phyloP scores from a whole-genome alignment of 2,888 invertebrate species.

The Drosophila histrio region DNA sequence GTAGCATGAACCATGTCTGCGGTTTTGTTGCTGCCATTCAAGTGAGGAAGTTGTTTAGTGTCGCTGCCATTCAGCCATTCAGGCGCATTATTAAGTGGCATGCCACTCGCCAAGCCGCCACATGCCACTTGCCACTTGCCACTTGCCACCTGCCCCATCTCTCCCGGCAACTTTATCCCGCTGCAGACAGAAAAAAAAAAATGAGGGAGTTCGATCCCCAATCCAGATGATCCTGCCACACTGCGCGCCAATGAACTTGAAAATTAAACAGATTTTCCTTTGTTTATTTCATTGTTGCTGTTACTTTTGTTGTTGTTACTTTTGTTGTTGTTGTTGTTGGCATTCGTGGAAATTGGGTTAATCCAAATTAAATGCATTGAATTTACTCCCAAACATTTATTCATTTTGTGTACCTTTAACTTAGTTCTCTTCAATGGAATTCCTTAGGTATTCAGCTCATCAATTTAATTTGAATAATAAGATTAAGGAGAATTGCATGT shows the following conservation, averaged over 20 bases:
- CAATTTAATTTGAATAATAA: not conserved
- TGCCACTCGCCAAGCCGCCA: slow-evolving; percentile 20
- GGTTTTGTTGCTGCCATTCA: slow-evolving; percentile 57
- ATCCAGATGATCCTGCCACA: slow-evolving; percentile 29
- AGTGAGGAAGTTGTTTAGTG: slow-evolving; percentile 69
- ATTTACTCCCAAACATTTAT: not conserved
- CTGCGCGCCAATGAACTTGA: slow-evolving; percentile 59
- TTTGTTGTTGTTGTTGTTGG: not conserved
- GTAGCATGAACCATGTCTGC: slow-evolving; percentile 45
- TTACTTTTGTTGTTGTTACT: slow-evolving; percentile 7
- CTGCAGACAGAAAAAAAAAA: not conserved
- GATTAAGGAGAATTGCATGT: too few species aligned
- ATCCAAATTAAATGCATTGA: slow-evolving; percentile 17
- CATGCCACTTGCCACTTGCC: not conserved
- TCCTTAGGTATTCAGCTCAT: not conserved
- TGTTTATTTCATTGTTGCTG: not conserved
- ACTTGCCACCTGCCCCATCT: not conserved
- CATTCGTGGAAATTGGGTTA: slow-evolving; percentile 9
- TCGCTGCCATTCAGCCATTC: slow-evolving; percentile 53
- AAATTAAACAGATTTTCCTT: slow-evolving; percentile 37
- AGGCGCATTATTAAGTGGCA: slow-evolving; percentile 60
- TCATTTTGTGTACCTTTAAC: not conserved
- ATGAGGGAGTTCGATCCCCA: slow-evolving; percentile 20
- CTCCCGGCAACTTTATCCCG: too few species aligned
- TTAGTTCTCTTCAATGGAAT: slow-evolving; percentile 2